These are phyloP conservation scores for Hiodon alosoides DNA, from an alignment of 2,113 vertebrate genomes.

Conservation along the genomic window DNA sequence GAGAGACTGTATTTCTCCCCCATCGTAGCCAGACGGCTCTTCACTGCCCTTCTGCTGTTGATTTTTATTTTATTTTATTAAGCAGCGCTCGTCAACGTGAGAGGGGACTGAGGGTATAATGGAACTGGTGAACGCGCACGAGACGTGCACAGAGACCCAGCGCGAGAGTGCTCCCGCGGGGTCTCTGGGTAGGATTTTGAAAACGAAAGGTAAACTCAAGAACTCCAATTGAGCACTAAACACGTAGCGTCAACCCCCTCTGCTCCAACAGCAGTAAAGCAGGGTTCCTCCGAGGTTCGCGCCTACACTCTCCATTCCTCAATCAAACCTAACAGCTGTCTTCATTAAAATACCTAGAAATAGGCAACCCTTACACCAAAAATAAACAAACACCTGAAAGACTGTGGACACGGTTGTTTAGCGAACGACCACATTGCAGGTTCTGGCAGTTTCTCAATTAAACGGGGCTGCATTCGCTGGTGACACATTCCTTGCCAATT, in stretches of 20 bases:
- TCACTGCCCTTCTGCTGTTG: conserved; percentile 8
- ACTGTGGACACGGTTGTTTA: conserved; percentile 8
- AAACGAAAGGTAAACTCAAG: not conserved
- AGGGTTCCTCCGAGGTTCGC: too few relatives aligned
- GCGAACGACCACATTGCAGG: conserved; percentile 20
- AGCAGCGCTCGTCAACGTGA: not conserved
- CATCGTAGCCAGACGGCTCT: not conserved
- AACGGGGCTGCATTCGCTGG: conserved; percentile 12
- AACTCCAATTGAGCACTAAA: too few relatives aligned
- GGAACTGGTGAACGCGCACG: not conserved
- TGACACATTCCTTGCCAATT: conserved; percentile 28
- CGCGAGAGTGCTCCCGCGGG: not conserved
- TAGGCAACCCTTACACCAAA: conserved; percentile 1
- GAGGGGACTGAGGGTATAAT: not conserved
- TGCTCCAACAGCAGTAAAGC: too few relatives aligned
- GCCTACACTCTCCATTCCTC: not conserved
- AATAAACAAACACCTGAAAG: not conserved
- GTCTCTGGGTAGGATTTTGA: not conserved
- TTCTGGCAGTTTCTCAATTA: conserved; percentile 24
- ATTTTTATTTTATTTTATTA: conserved; percentile 22
- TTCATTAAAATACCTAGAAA: conserved; percentile 22
- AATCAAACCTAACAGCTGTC: not conserved
- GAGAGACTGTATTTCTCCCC: conserved; percentile 4
- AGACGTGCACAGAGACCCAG: too few relatives aligned
- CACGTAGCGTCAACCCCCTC: too few relatives aligned